Percentiles rank a stretch among this genome's conserved stretches.
Conservation (phyloP, 1,140 invertebrate species). For the Wasmannia auropunctata region DNA sequence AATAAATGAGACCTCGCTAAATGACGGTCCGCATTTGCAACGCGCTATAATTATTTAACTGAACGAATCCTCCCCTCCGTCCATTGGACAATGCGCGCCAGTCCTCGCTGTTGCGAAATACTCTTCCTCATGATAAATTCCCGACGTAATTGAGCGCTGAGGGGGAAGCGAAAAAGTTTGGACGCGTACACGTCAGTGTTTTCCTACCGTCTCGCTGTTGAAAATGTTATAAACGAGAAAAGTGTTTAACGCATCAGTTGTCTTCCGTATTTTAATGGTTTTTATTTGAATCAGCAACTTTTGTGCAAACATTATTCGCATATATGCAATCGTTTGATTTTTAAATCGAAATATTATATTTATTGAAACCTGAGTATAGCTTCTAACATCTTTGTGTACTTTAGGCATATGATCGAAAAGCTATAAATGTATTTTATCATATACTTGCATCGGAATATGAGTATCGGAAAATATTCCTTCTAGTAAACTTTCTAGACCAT, state of each 20-base stretch:
- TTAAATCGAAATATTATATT: neutral
- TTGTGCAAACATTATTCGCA: neutral
- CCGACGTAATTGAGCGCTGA: conserved; percentile 54
- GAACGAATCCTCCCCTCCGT: conserved; percentile 39
- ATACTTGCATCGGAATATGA: neutral
- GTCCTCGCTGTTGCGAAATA: conserved; percentile 40
- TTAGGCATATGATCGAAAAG: neutral
- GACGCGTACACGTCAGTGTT: conserved; percentile 23
- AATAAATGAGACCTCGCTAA: neutral
- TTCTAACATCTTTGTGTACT: neutral
- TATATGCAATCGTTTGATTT: neutral
- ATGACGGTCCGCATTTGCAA: conserved; percentile 13
- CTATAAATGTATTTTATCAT: neutral
- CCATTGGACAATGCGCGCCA: conserved; percentile 1
- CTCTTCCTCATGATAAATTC: conserved; percentile 56
- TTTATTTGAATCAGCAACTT: conserved; percentile 6
- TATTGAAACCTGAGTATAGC: neutral
- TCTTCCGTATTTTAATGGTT: conserved; percentile 1
- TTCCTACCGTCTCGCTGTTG: neutral
- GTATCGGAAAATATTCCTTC: conserved; percentile 6
- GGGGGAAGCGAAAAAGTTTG: conserved; percentile 57
- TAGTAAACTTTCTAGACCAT: conserved; percentile 7
- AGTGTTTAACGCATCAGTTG: neutral
- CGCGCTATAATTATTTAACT: conserved; percentile 63
- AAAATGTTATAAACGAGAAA: conserved; percentile 17